Evolutionary conservation across 2,113 vertebrate genomes (phyloP), one percentile per base, ranked within the genome.

Genomic region (Pyxicephalus adspersus): DNA sequence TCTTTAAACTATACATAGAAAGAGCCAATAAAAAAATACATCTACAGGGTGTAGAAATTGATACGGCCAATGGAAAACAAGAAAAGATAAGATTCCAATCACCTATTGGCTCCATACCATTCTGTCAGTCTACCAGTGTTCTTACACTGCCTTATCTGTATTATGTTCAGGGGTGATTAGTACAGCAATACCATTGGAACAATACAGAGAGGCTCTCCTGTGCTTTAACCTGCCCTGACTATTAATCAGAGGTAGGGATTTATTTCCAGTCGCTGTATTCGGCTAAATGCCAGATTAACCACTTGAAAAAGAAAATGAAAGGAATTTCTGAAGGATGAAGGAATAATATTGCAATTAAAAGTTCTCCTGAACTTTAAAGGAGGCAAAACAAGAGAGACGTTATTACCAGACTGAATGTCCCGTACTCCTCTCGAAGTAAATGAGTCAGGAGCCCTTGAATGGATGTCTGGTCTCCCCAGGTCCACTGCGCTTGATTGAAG

Each of bases 381-480:
- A 77, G 76, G 23, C 19, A 64, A 77, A 55, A 66, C 45, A 64
- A 71, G 54, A 76, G 19, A 54, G 26, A 65, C 38, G 0, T 25
- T 84, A 84, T 91, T 95, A 99, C 98, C 92, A 99, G 92, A 85
- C 86, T 96, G 91, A 99, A 99, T 8, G 97, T 99, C 87, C 98
- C 98, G n/a, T 99, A 99, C 86, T 99, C 98, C 85, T 94, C 89
- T 88, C 97, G 93, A 85, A 99, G 94, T 84, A 99, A 92, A 90
- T 99, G 98, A 28, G 94, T 98, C 85, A 97, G 86, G 85, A 99
- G 94, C 55, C 98, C 98, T 22, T 86, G 89, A 76, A 96, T 29
- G n/a, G 94, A 93, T 4, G 95, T 97, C 94, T 99, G 97, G 92
- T 99, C 98, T 83, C 98, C 98, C 98, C 97, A 99, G 85, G 94